Percentiles rank a stretch among this genome's conserved stretches.
These are phyloP conservation scores for Vanessa tameamea DNA, from an alignment of 1,140 invertebrate genomes.

Conservation along the genomic window DNA sequence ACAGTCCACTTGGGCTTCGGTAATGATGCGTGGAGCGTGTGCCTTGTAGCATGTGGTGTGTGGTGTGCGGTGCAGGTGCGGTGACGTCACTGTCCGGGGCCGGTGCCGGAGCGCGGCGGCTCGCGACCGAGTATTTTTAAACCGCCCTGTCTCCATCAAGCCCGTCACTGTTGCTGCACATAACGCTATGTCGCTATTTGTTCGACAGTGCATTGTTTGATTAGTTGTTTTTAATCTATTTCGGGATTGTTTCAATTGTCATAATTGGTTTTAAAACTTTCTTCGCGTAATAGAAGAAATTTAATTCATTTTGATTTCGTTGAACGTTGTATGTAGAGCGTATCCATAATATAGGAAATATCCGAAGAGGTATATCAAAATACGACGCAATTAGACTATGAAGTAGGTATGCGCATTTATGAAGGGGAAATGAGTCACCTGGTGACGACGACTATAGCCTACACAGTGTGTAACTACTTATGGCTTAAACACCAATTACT, in stretches of 20 bases:
- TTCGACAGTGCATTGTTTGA: conserved; percentile 29
- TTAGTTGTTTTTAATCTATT: conserved; percentile 18
- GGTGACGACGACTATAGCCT: conserved; percentile 12
- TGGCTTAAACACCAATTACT: not conserved
- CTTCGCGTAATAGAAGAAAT: not conserved
- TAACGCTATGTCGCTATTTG: conserved; percentile 19
- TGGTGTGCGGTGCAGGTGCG: conserved; percentile 28
- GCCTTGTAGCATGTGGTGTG: not conserved
- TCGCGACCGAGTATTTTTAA: conserved; percentile 35
- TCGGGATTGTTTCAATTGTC: not conserved
- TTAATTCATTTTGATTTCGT: not conserved
- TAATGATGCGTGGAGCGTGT: conserved; percentile 16
- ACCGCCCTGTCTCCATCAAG: conserved; percentile 14
- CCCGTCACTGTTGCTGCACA: conserved; percentile 31
- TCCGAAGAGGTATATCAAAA: conserved; percentile 4
- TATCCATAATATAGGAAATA: not conserved
- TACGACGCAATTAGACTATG: conserved; percentile 9
- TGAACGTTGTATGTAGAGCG: not conserved
- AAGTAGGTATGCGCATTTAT: not conserved
- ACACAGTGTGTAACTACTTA: not conserved
- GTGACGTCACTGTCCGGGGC: conserved; percentile 27
- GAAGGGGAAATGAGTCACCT: conserved; percentile 24
- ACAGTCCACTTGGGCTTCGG: conserved; percentile 6
- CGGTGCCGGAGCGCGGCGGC: conserved; percentile 4
- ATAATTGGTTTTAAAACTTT: conserved; percentile 1